phyloP scores from a whole-genome alignment of 2,797 vertebrate genomes.

The Atherinosoma microstoma region DNA sequence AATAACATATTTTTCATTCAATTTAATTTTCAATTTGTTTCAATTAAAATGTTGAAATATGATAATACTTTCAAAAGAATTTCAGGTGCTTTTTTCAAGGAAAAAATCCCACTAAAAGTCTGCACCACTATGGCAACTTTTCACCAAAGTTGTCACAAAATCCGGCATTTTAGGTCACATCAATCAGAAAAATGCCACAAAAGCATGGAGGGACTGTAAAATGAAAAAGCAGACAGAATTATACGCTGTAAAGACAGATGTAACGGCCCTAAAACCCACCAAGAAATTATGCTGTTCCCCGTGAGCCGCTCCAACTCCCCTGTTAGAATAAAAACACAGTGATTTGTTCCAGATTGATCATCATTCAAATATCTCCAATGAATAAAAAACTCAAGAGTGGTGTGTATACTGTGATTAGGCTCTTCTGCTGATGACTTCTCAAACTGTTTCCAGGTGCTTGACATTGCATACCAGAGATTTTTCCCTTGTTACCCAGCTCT shows the following conservation, averaged over 20 bases:
- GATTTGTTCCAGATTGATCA: neutral
- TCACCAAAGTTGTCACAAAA: no score
- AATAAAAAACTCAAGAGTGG: neutral
- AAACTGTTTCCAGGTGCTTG: neutral
- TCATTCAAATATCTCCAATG: neutral
- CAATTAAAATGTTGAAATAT: neutral
- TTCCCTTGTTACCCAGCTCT: neutral
- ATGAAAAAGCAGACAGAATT: neutral
- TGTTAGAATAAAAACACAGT: neutral
- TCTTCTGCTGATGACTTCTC: neutral
- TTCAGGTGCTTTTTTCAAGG: neutral
- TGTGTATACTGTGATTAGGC: neutral
- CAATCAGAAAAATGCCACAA: neutral
- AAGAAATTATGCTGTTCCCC: neutral
- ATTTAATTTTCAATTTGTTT: neutral
- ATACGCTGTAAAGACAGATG: neutral
- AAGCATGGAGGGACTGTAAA: neutral
- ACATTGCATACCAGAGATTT: neutral
- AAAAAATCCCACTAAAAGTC: neutral
- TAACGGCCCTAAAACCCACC: neutral
- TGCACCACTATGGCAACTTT: no score
- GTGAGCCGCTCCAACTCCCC: neutral
- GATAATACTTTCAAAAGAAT: neutral
- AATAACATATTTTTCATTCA: neutral
- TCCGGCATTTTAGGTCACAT: no score